phyloP scores from a whole-genome alignment of 2,888 invertebrate species.

The Lasioglossum morio region DNA sequence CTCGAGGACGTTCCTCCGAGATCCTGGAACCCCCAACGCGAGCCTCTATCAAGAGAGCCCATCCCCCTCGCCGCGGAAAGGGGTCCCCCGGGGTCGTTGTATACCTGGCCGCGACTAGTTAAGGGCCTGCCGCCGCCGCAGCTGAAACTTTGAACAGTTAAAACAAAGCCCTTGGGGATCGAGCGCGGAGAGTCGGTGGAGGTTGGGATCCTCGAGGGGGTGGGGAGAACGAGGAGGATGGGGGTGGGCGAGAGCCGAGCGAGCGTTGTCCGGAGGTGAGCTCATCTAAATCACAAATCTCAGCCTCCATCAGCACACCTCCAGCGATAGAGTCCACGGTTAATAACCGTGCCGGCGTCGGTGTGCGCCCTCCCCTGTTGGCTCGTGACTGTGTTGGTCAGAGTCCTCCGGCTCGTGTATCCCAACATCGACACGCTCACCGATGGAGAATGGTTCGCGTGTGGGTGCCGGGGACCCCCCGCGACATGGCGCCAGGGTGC shows the following conservation, averaged over 20 bases:
- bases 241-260: neutral
- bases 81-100: slow-evolving; percentile 61
- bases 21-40: slow-evolving; percentile 66
- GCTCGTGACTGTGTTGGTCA: slow-evolving; percentile 36
- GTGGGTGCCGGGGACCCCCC: slow-evolving; percentile 80
- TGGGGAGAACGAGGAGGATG: neutral
- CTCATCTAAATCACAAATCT: slow-evolving; percentile 85
- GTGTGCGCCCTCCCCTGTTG: slow-evolving; percentile 52
- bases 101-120: slow-evolving; percentile 77
- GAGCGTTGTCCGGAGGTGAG: slow-evolving; percentile 64
- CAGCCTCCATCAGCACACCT: slow-evolving; percentile 80
- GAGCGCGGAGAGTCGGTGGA: neutral
- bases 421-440: slow-evolving; percentile 45
- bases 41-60: slow-evolving; percentile 55
- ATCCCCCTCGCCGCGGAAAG: slow-evolving; percentile 41
- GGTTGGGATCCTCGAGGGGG: neutral
- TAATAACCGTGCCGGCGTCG: slow-evolving; percentile 74
- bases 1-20: slow-evolving; percentile 56
- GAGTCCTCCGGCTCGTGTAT: slow-evolving; percentile 38
- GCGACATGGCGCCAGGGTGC: slow-evolving; percentile 84
- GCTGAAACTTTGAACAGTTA: slow-evolving; percentile 77
- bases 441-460: slow-evolving; percentile 28
- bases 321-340: slow-evolving; percentile 77
- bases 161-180: slow-evolving; percentile 77
- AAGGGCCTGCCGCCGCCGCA: slow-evolving; percentile 74